Conservation (phyloP, 1,140 invertebrate genomes). For the Diabrotica undecimpunctata region DNA sequence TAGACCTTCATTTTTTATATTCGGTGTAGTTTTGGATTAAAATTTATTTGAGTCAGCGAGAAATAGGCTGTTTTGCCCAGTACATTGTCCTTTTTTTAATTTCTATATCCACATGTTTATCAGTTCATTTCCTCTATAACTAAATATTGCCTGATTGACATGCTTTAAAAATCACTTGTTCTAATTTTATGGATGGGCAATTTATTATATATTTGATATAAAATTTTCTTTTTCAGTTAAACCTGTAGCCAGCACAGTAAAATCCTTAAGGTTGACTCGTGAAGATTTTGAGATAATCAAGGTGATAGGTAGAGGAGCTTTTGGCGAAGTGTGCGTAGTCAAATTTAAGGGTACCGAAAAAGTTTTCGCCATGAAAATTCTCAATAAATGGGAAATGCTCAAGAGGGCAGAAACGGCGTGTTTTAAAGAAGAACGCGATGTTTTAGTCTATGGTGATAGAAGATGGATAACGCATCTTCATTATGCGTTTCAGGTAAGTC, state of each 20-base stretch:
- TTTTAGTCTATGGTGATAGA: conserved; percentile 93
- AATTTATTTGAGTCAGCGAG: no score
- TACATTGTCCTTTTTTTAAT: no score
- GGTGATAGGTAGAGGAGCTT: conserved; percentile 96
- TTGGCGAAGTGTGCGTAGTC: conserved; percentile 98
- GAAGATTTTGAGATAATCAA: conserved; percentile 99
- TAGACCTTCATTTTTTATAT: no score
- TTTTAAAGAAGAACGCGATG: conserved; percentile 95
- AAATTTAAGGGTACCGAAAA: conserved; percentile 79
- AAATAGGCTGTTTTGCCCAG: no score
- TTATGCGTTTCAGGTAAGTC: conserved; percentile 91
- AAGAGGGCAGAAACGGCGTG: conserved; percentile 93
- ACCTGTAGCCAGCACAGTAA: conserved; percentile 86
- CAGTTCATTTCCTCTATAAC: no score
- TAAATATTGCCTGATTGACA: no score
- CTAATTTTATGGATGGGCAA: no score
- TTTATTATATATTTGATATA: no score
- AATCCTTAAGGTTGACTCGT: conserved; percentile 80
- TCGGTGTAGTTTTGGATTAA: no score
- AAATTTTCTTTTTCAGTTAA: conserved; percentile 65
- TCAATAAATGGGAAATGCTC: conserved; percentile 99
- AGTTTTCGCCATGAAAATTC: conserved; percentile 98
- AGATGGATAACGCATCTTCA: conserved; percentile 99
- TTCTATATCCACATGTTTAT: no score
- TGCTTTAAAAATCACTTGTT: no score